Evolutionary conservation across 1,140 invertebrate species (phyloP).

Genomic region (Diplogasteroides magnus): DNA sequence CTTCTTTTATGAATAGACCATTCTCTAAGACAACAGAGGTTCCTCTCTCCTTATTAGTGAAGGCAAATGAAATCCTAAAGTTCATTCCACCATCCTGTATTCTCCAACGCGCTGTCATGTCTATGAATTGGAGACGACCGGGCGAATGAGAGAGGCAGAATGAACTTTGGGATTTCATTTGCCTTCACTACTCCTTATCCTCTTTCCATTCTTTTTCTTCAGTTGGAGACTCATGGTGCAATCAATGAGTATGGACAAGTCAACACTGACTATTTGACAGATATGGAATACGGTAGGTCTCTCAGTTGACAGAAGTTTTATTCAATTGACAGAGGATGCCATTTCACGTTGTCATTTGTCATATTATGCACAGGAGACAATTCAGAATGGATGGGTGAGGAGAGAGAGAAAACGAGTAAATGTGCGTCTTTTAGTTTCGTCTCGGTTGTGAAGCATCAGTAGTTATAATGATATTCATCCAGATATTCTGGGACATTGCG

Average conservation of each 20-base stretch:
- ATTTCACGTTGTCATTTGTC: conserved; percentile 15
- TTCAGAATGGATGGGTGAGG: conserved; percentile 22
- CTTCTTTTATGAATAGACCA: conserved; percentile 47
- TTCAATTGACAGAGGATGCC: background rate
- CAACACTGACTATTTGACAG: background rate
- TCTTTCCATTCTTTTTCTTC: background rate
- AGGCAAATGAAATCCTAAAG: no score
- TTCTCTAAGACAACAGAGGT: conserved; percentile 43
- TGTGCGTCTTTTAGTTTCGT: conserved; percentile 15
- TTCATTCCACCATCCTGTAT: no score
- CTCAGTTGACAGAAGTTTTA: background rate
- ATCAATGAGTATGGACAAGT: conserved; percentile 15
- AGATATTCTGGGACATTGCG: conserved; percentile 38
- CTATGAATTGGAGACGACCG: no score
- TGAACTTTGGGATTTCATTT: no score
- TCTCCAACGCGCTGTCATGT: no score
- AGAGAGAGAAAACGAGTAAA: no score
- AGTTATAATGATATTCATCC: conserved; percentile 23
- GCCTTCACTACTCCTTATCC: conserved; percentile 11
- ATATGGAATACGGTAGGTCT: background rate
- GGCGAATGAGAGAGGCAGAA: no score
- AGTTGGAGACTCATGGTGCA: conserved; percentile 17
- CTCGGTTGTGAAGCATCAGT: conserved; percentile 27
- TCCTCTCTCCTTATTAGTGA: no score
- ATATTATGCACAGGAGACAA: conserved; percentile 14